Evolutionary conservation across 2,113 vertebrate genomes (phyloP), one percentile per base, ranked within the genome.

Genomic region (Mugil cephalus): DNA sequence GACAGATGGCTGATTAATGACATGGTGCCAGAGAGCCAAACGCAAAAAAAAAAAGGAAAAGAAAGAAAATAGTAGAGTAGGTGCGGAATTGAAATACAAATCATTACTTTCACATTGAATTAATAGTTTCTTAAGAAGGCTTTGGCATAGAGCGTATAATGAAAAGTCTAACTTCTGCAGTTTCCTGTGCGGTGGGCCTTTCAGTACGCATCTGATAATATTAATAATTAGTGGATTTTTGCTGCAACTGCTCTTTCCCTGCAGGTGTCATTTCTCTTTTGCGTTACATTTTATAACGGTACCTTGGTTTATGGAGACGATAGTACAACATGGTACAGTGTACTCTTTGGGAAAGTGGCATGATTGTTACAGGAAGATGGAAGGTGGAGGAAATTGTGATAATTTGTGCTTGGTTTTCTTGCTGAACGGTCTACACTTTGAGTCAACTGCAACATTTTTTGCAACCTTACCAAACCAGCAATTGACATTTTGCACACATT

Each of bases 1-100:
- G 61, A 81, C 67, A 76, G 78, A 76, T 65, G 68, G 75, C 7
- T 51, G n/a, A 59, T 65, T 73, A 70, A 79, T 45, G 55, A 80
- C 13, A 69, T 1, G 5, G 8, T 21, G 52, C 34, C 53, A 13
- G 68, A 14, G 74, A 71, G 69, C 64, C 56, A 52, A 53, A 55
- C 34, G 21, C 12, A 43, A 48, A 45, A 19, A 47, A 12, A 62
- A 30, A 30, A 30, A 30, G 24, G 24, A 30, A 30, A 43, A 48
- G 39, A 19, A 47, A 12, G n/a, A n/a, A n/a, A 62, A n/a, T n/a
- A n/a, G 5, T 30, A 21, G 78, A 19, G 62, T 53, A 62, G 59
- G 51, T 69, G 71, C 71, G 39, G 4, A 17, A 48, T 86, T 82
- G 71, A 77, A 76, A 74, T 64, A 66, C 48, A 83, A 77, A 55